Evolutionary conservation across 2,888 invertebrate species (phyloP), one percentile per base, ranked within the genome.

Genomic region (Cotesia congregata): DNA sequence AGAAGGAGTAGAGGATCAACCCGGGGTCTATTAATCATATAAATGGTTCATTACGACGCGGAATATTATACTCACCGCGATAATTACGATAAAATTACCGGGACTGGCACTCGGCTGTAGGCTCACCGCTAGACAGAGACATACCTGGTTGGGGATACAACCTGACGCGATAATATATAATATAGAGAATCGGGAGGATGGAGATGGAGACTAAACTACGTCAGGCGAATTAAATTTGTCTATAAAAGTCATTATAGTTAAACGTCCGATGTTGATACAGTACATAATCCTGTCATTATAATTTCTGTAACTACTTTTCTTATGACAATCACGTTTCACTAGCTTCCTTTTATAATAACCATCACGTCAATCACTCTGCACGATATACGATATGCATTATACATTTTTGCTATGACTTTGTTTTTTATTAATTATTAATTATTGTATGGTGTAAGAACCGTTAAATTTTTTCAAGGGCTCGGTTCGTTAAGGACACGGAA

Each of bases 11-110:
- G 72, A 65, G 68, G 41, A 68, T 71, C 64, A 64, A 68, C 83
- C 85, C 83, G 85, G 83, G 83, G 86, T 87, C 86, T 87, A 88
- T 88, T 88, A 87, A 88, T 88, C 88, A 87, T 85, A 85, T 83
- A 85, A 88, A 88, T 86, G 86, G 86, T 85, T 86, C 87, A 84
- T 86, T 84, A 86, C 82, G 77, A 77, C 78, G 79, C 81, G 77
- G 76, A 76, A 77, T 80, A 82, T 86, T 85, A 84, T 83, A 82
- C 83, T 83, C 77, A 77, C 83, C 81, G 82, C 81, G 85, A 84
- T 87, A 86, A 87, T 87, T 87, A 84, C 82, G 82, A 82, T 80
- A 80, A 85, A 85, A 86, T 86, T 85, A 82, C 50, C 50, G 12
- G 9, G 9, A 50, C 50, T 7, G 12, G 9, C 50, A 50, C 12